Percentiles rank a stretch among this genome's conserved stretches.
Conservation (phyloP, 2,888 invertebrate species). For the Drosophila subquinaria region DNA sequence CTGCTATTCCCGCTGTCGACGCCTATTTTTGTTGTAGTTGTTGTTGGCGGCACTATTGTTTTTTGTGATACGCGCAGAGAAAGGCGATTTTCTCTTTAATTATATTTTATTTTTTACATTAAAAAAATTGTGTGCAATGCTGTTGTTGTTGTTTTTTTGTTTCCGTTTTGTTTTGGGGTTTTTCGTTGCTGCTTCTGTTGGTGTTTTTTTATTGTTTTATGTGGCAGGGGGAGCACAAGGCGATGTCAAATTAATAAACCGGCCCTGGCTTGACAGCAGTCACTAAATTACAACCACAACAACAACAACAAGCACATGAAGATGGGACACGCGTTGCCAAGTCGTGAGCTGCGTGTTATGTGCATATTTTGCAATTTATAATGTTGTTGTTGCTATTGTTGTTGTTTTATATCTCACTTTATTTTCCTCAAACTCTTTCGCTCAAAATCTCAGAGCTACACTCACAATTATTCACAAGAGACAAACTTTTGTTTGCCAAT, state of each 20-base stretch:
- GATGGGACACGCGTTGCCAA: slow-evolving; percentile 36
- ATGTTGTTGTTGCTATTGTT: slow-evolving; percentile 36
- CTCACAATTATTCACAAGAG: slow-evolving; percentile 30
- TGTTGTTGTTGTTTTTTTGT: slow-evolving; percentile 49
- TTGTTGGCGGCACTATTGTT: slow-evolving; percentile 71
- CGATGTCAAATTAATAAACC: slow-evolving; percentile 78
- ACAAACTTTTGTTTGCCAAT: slow-evolving; percentile 67
- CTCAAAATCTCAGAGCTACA: slow-evolving; percentile 12
- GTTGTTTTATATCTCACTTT: slow-evolving; percentile 45
- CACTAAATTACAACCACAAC: slow-evolving; percentile 32
- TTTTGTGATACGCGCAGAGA: slow-evolving; percentile 75
- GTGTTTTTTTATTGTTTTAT: slow-evolving; percentile 39
- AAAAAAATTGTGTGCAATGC: slow-evolving; percentile 66
- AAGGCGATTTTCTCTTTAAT: slow-evolving; percentile 79
- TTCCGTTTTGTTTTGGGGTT: slow-evolving; percentile 69
- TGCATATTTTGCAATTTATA: slow-evolving; percentile 53
- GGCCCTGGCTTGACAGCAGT: slow-evolving; percentile 62
- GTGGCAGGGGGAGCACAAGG: slow-evolving; percentile 57
- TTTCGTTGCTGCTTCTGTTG: slow-evolving; percentile 28
- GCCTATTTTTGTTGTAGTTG: slow-evolving; percentile 35
- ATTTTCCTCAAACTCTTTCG: slow-evolving; percentile 24
- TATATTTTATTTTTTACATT: slow-evolving; percentile 75
- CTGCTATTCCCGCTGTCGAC: slow-evolving; percentile 61
- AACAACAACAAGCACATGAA: slow-evolving; percentile 31
- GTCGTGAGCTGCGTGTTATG: slow-evolving; percentile 54